Percentiles rank a stretch among this genome's conserved stretches.
Conservation (phyloP, 2,797 vertebrate genomes). For the Dicrostonyx torquatus region DNA sequence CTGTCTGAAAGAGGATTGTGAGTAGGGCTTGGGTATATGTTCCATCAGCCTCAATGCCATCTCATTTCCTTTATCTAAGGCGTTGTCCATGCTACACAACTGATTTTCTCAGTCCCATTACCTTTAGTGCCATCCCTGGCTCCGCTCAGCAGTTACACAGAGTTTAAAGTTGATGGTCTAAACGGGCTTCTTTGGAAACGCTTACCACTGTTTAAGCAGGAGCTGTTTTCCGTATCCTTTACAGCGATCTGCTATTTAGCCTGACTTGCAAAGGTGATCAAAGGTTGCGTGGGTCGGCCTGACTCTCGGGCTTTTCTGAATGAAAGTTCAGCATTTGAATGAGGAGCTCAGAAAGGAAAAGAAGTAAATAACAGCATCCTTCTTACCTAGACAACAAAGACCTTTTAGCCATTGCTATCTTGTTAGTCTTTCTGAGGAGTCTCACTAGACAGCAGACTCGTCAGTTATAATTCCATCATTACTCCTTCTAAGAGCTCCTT, state of each 20-base stretch:
- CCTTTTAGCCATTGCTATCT: constrained; percentile 59
- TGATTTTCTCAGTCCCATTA: constrained; percentile 50
- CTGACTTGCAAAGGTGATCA: constrained; percentile 23
- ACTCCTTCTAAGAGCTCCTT: constrained; percentile 62
- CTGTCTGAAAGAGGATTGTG: not conserved
- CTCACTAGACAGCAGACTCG: constrained; percentile 70
- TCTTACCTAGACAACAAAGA: constrained; percentile 74
- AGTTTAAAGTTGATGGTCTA: constrained; percentile 52
- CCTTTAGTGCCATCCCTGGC: constrained; percentile 24
- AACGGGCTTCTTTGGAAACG: constrained; percentile 52
- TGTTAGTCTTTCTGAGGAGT: constrained; percentile 75
- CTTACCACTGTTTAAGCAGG: constrained; percentile 47
- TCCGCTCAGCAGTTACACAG: constrained; percentile 58
- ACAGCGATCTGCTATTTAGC: constrained; percentile 52
- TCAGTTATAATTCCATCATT: constrained; percentile 65
- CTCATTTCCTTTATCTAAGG: constrained; percentile 27
- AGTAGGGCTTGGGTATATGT: not conserved
- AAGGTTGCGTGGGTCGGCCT: constrained; percentile 13
- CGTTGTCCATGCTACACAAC: accelerated
- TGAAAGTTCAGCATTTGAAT: constrained; percentile 70
- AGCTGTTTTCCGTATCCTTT: constrained; percentile 64
- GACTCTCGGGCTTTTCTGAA: constrained; percentile 69
- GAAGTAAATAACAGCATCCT: constrained; percentile 32
- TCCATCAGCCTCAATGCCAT: not conserved
- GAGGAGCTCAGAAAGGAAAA: constrained; percentile 23